phyloP scores from a whole-genome alignment of 2,113 vertebrate species.

The Aegithalos caudatus region DNA sequence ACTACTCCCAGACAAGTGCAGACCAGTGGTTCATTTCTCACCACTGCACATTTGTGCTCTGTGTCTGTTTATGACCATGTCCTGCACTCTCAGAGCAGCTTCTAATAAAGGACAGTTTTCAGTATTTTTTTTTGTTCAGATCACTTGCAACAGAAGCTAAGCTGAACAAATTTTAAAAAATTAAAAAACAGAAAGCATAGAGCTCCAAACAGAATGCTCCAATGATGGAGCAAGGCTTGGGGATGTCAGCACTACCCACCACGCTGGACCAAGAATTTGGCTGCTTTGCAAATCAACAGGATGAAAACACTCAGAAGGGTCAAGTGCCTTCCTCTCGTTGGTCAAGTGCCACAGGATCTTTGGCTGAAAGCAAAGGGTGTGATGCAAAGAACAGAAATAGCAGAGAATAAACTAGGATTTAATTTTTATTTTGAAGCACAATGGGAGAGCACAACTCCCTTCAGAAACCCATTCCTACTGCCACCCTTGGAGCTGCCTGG shows the following conservation, averaged over 20 bases:
- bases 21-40: neutral
- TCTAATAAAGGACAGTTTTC: neutral
- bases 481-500: neutral
- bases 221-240: neutral
- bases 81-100: neutral
- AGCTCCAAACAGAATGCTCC: neutral
- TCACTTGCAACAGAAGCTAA: neutral
- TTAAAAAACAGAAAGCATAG: neutral
- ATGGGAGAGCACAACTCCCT: neutral
- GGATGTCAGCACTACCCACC: fast-evolving
- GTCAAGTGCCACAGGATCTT: neutral
- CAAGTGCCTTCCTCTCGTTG: slow-evolving; percentile 4
- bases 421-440: neutral
- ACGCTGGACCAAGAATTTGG: neutral
- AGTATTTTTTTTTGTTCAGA: neutral
- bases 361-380: neutral
- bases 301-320: slow-evolving; percentile 20
- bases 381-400: neutral
- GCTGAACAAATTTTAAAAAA: neutral
- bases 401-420: neutral
- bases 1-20: neutral
- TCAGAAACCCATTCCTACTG: neutral
- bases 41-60: neutral
- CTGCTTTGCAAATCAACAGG: neutral
- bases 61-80: neutral